These are phyloP conservation scores for Callinectes sapidus DNA, from an alignment of 2,888 invertebrate species.

Conservation along the genomic window DNA sequence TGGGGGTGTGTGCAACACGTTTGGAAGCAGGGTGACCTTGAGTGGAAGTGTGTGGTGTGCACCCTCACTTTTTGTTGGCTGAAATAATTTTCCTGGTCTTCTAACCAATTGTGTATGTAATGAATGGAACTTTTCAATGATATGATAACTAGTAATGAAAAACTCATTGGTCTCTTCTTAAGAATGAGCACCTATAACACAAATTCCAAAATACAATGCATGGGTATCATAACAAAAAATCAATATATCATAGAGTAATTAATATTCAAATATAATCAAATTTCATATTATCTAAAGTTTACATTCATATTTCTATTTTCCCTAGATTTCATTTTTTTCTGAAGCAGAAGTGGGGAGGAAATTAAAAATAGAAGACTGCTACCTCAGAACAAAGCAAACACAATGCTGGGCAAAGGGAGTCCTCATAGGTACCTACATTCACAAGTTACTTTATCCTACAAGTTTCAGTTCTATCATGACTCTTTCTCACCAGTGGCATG, in stretches of 20 bases:
- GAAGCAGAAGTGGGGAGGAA: background rate
- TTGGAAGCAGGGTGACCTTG: background rate
- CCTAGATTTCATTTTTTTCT: background rate
- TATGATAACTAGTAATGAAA: background rate
- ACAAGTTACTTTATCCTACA: background rate
- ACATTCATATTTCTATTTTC: background rate
- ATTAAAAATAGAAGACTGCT: background rate
- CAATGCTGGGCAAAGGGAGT: background rate
- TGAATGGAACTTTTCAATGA: background rate
- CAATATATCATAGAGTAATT: background rate
- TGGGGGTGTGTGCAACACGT: background rate
- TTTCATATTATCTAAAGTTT: background rate
- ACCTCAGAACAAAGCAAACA: background rate
- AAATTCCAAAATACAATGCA: background rate
- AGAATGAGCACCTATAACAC: background rate
- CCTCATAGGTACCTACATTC: background rate
- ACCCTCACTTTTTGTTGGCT: background rate
- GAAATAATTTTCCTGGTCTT: background rate
- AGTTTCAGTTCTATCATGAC: background rate
- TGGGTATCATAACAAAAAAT: background rate
- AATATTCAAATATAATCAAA: background rate
- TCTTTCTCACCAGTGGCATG: background rate
- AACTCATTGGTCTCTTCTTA: background rate
- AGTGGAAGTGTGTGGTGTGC: background rate
- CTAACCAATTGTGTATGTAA: background rate